These are phyloP conservation scores for Petaurus breviceps DNA, from an alignment of 2,113 vertebrate genomes.

Conservation along the genomic window DNA sequence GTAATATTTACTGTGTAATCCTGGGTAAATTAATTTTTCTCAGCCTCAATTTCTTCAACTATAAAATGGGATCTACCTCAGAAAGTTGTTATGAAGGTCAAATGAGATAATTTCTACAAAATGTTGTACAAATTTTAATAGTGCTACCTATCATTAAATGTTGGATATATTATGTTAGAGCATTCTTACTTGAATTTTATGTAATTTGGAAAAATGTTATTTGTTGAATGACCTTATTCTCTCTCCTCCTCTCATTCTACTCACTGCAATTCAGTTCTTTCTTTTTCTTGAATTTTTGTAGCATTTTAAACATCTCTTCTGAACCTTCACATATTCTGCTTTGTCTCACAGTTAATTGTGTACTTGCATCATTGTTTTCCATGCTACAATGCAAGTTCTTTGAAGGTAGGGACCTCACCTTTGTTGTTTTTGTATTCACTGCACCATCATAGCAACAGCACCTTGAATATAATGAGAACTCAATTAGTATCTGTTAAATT, in stretches of 20 bases:
- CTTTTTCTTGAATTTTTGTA: not conserved
- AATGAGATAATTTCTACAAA: not conserved
- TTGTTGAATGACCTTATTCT: not conserved
- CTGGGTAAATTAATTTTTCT: not conserved
- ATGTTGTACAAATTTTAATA: not conserved
- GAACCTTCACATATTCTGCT: not conserved
- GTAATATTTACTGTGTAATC: not conserved
- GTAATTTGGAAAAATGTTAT: not conserved
- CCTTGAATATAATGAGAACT: not conserved
- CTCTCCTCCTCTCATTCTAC: not conserved
- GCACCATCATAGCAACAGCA: not conserved
- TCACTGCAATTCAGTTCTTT: not conserved
- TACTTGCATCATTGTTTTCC: not conserved
- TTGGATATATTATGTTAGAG: not conserved
- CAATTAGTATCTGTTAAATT: not conserved
- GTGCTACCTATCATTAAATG: not conserved
- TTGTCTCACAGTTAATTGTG: not conserved
- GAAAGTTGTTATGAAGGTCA: not conserved
- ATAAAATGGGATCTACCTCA: not conserved
- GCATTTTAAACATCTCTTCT: not conserved
- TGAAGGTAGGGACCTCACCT: not conserved
- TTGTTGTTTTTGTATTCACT: not conserved
- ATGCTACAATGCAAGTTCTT: not conserved
- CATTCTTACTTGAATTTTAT: not conserved
- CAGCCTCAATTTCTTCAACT: not conserved